Evolutionary conservation across 2,113 vertebrate genomes (phyloP).

Genomic region (Sturnus vulgaris): DNA sequence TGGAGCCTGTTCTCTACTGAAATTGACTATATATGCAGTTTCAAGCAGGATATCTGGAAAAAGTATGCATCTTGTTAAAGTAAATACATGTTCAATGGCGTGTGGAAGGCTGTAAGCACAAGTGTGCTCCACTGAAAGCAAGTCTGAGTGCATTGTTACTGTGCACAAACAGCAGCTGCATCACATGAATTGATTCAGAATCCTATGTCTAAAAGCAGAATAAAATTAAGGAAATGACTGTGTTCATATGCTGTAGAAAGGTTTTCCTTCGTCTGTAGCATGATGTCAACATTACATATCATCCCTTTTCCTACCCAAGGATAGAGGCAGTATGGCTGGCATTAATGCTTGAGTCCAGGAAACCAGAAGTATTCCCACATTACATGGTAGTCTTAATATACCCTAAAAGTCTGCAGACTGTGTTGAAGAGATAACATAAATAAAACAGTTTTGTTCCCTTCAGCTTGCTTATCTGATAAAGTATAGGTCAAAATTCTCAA

Average conservation of each 20-base stretch:
- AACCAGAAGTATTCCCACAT: not conserved
- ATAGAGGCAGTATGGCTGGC: not conserved
- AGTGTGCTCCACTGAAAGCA: not conserved
- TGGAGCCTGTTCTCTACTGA: not conserved
- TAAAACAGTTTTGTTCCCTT: not conserved
- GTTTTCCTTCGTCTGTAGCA: not conserved
- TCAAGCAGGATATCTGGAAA: not conserved
- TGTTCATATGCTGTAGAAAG: not conserved
- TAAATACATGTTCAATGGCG: not conserved
- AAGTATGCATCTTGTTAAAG: not conserved
- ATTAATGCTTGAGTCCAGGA: not conserved
- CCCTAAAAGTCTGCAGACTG: not conserved
- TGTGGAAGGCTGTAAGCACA: not conserved
- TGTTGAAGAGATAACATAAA: not conserved
- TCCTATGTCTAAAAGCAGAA: not conserved
- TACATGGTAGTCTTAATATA: not conserved
- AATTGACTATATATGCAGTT: not conserved
- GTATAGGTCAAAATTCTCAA: not conserved
- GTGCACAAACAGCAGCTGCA: not conserved
- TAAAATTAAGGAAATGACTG: not conserved
- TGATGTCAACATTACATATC: not conserved
- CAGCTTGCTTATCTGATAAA: not conserved
- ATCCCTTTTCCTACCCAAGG: not conserved
- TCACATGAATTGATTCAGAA: not conserved
- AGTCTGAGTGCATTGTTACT: not conserved